Conservation (phyloP, 1,140 invertebrate species). For the Polypedilum vanderplanki region DNA sequence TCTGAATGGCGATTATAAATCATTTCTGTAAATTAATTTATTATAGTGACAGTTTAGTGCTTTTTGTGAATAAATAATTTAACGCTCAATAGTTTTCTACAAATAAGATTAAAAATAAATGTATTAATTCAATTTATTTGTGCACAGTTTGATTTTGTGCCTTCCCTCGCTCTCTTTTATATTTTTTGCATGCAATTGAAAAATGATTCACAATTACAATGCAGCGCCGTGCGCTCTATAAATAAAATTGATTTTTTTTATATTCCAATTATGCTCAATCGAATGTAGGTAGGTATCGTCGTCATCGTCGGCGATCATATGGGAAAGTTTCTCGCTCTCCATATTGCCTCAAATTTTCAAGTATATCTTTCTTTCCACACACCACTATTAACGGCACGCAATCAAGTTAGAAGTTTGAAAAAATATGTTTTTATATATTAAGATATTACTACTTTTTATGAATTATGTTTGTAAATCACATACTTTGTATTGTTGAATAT, state of each 20-base stretch:
- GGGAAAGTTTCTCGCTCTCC: not conserved
- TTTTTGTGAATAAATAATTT: constrained; percentile 27
- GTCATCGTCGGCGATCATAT: not conserved
- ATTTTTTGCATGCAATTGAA: not conserved
- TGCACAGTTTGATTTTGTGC: not conserved
- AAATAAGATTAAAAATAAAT: constrained; percentile 23
- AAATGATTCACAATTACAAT: constrained; percentile 12
- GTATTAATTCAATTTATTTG: not conserved
- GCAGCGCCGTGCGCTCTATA: not conserved
- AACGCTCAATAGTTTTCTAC: constrained; percentile 25
- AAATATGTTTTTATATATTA: not conserved
- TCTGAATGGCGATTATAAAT: constrained; percentile 24
- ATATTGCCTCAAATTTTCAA: constrained; percentile 13
- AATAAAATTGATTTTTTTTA: constrained; percentile 2
- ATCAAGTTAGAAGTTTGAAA: not conserved
- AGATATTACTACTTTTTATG: constrained; percentile 6
- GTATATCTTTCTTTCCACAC: constrained; percentile 11
- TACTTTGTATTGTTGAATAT: constrained; percentile 5
- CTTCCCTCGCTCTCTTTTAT: not conserved
- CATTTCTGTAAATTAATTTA: constrained; percentile 28
- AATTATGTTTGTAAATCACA: constrained; percentile 14
- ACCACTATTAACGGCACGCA: constrained; percentile 9
- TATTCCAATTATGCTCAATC: too few relatives aligned
- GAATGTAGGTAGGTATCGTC: too few relatives aligned
- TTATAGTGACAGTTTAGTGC: constrained; percentile 28